Percentiles rank a stretch among this genome's conserved stretches.
These are phyloP conservation scores for Danio aesculapii DNA, from an alignment of 2,797 vertebrate species.

Conservation along the genomic window DNA sequence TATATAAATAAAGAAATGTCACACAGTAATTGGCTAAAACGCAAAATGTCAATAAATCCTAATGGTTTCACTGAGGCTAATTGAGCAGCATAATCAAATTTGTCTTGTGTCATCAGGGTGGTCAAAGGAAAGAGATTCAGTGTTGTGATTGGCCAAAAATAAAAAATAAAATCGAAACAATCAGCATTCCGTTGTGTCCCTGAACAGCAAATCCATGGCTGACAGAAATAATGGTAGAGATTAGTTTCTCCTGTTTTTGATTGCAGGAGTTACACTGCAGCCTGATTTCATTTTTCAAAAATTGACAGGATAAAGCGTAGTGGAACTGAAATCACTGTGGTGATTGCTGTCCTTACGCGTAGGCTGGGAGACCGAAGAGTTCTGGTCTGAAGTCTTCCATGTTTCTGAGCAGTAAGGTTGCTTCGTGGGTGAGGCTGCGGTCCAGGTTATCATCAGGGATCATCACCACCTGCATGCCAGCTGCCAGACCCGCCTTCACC, in stretches of 20 bases:
- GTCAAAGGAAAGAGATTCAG: constrained; percentile 11
- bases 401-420: constrained; percentile 82
- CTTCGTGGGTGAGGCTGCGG: constrained; percentile 76
- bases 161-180: constrained; percentile 36
- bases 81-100: constrained; percentile 54
- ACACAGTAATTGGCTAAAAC: constrained; percentile 1
- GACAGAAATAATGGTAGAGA: constrained; percentile 23
- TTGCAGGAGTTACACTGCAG: constrained; percentile 15
- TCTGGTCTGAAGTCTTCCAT: constrained; percentile 87
- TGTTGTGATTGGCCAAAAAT: constrained; percentile 33
- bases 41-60: constrained; percentile 36
- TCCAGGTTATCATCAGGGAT: constrained; percentile 88
- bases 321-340: neutral
- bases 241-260: constrained; percentile 30
- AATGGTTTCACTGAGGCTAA: constrained; percentile 44
- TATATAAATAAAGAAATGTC: neutral
- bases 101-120: constrained; percentile 10
- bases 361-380: constrained; percentile 87
- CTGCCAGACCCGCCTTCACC: constrained; percentile 82
- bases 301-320: neutral
- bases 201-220: constrained; percentile 21
- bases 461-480: constrained; percentile 95
- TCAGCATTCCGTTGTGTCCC: constrained; percentile 22
- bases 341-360: constrained; percentile 66
- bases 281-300: neutral